These are phyloP conservation scores for Eristalis intricaria DNA, from an alignment of 2,888 invertebrate species.

Conservation along the genomic window DNA sequence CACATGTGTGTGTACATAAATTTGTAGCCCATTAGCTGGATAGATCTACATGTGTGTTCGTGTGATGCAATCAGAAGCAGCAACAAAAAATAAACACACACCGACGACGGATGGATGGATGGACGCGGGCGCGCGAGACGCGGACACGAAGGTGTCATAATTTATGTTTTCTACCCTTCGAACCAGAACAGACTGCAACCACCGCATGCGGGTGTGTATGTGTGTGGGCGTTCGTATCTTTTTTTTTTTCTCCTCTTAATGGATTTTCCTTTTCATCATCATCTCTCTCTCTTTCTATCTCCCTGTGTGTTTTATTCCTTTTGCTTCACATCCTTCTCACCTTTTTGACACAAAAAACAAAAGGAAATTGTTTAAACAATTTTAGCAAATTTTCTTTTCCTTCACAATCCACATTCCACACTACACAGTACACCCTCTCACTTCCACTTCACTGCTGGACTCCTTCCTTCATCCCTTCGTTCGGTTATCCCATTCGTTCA, in stretches of 20 bases:
- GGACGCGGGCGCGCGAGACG: conserved; percentile 51
- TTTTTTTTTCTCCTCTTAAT: conserved; percentile 42
- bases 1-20: background rate
- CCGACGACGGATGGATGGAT: background rate
- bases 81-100: conserved; percentile 52
- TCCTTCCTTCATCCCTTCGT: background rate
- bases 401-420: conserved; percentile 1
- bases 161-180: conserved; percentile 70
- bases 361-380: conserved; percentile 25
- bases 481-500: background rate
- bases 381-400: background rate
- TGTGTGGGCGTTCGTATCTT: conserved; percentile 65
- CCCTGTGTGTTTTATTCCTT: background rate
- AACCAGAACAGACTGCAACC: conserved; percentile 63
- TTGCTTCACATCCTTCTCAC: background rate
- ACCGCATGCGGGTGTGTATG: conserved; percentile 40
- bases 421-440: conserved; percentile 6
- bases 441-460: background rate
- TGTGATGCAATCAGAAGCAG: conserved; percentile 54
- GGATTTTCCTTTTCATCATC: conserved; percentile 59
- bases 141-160: conserved; percentile 65
- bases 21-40: background rate
- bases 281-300: conserved; percentile 12
- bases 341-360: background rate
- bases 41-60: conserved; percentile 5